Percentiles rank a stretch among this genome's conserved stretches.
phyloP scores from a whole-genome alignment of 2,113 vertebrate genomes.

The Paracanthobrama guichenoti region DNA sequence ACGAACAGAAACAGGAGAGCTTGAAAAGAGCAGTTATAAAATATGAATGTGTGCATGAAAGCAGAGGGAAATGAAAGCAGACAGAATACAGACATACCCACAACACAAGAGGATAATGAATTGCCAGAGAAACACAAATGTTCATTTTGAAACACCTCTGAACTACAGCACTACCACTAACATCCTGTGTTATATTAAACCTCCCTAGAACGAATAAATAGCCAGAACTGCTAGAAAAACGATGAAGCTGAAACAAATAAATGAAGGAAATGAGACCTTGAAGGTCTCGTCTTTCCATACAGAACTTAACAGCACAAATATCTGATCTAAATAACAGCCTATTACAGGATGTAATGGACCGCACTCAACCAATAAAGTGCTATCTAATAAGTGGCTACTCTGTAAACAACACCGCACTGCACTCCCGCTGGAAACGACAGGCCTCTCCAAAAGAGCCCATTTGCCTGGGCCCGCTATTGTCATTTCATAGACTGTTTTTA shows the following conservation, averaged over 20 bases:
- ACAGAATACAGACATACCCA: neutral
- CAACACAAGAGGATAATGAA: neutral
- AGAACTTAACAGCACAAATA: constrained; percentile 59
- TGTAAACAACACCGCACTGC: constrained; percentile 58
- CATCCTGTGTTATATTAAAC: neutral
- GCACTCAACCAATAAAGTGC: constrained; percentile 70
- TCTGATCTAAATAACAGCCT: constrained; percentile 65
- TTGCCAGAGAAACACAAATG: neutral
- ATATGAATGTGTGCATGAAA: neutral
- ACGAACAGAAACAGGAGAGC: neutral
- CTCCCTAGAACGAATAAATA: neutral
- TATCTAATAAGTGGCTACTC: constrained; percentile 64
- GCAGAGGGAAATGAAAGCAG: neutral
- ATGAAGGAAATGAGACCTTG: constrained; percentile 13
- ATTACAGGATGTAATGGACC: constrained; percentile 72
- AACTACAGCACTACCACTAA: neutral
- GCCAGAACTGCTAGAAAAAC: neutral
- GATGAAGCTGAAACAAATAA: neutral
- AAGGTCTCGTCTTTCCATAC: neutral
- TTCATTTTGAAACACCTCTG: neutral
- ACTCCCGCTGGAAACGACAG: constrained; percentile 35
- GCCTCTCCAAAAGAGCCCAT: constrained; percentile 34
- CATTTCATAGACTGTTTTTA: constrained; percentile 49
- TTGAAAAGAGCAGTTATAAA: neutral
- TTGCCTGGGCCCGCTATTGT: neutral